Evolutionary conservation across 2,113 vertebrate genomes (phyloP).

Genomic region (Rhipidura dahli): DNA sequence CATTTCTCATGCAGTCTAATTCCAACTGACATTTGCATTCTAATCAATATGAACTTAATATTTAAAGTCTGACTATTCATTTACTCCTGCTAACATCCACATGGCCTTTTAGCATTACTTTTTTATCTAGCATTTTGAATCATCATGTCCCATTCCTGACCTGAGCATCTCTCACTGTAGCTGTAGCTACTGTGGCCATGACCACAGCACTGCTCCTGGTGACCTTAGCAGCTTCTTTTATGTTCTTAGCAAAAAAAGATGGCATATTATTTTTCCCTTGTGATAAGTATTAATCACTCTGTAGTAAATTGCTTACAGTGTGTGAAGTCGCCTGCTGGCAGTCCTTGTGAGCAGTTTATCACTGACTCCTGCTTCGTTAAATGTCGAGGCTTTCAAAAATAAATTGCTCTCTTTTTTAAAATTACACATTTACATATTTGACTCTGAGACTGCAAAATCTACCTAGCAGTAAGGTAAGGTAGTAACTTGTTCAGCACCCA

Average conservation of each 20-base stretch:
- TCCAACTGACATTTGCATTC: conserved; percentile 8
- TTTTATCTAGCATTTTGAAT: conserved; percentile 9
- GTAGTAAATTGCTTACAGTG: neutral
- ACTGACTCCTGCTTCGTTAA: neutral
- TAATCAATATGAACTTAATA: conserved; percentile 4
- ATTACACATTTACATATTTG: conserved; percentile 2
- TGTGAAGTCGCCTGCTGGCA: conserved; percentile 36
- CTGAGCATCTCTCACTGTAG: neutral
- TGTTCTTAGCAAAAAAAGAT: conserved; percentile 12
- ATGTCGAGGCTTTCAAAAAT: neutral
- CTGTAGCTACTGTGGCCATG: neutral
- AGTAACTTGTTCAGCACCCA: neutral
- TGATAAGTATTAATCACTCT: conserved; percentile 47
- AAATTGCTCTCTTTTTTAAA: neutral
- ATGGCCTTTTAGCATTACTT: neutral
- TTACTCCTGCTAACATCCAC: neutral
- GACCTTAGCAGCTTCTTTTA: conserved; percentile 34
- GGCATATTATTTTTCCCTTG: neutral
- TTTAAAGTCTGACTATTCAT: neutral
- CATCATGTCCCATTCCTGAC: neutral
- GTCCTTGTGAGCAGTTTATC: conserved; percentile 21
- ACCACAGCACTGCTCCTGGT: neutral
- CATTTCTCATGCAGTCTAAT: neutral
- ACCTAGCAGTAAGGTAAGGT: neutral
- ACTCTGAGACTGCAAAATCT: neutral